phyloP scores from a whole-genome alignment of 1,140 invertebrate genomes.

The Drosophila repletoides region DNA sequence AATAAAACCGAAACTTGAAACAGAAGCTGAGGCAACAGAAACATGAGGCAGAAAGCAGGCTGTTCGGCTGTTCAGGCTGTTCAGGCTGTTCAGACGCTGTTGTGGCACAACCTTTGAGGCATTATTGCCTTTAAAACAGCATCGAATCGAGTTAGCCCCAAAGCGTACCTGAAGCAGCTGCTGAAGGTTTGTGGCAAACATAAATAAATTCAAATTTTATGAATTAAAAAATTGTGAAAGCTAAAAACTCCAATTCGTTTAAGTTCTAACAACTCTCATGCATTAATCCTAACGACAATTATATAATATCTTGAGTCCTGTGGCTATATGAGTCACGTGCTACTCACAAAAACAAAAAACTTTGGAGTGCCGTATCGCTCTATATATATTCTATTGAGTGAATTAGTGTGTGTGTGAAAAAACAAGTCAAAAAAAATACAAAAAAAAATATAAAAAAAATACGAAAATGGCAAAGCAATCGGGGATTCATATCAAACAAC shows the following conservation, averaged over 20 bases:
- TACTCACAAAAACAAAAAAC: constrained; percentile 16
- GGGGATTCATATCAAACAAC: constrained; percentile 28
- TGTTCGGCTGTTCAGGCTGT: constrained; percentile 25
- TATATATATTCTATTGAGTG: background rate
- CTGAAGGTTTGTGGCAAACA: constrained; percentile 14
- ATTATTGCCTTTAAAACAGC: constrained; percentile 18
- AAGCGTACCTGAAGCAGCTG: no score
- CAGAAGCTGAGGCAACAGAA: constrained; percentile 28
- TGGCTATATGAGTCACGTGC: constrained; percentile 41
- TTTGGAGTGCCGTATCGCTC: background rate
- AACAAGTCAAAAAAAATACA: no score
- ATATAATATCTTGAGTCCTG: constrained; percentile 25
- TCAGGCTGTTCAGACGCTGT: background rate
- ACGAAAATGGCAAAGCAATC: constrained; percentile 24
- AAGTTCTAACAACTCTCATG: constrained; percentile 1
- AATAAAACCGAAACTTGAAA: constrained; percentile 38
- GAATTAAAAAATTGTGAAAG: constrained; percentile 19
- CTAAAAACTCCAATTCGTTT: constrained; percentile 9
- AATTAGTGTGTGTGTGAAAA: background rate
- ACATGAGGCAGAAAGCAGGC: constrained; percentile 17
- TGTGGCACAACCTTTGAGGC: constrained; percentile 14
- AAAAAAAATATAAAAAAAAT: no score
- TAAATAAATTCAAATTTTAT: background rate
- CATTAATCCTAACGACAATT: constrained; percentile 24
- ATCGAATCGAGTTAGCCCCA: background rate